Base-by-base conservation (phyloP, 2,113 vertebrate genomes). In the Atherinomorus stipes region DNA sequence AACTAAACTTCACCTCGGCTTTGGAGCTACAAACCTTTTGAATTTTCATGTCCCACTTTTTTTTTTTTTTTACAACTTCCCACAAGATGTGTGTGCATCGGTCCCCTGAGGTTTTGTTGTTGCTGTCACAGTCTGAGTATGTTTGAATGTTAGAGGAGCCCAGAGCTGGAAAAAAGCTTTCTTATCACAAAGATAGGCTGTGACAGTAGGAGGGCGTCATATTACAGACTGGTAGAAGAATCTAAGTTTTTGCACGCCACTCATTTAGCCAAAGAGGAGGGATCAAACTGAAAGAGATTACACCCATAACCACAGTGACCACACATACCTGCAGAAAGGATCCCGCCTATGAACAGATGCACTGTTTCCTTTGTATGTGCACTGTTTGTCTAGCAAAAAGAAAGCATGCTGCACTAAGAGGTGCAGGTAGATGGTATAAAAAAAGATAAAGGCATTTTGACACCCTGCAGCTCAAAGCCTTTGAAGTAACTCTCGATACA, bases 401-500 rank as follows among this genome's bases (percentile, higher is more conserved):
- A 72, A 80, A 57, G 71, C 7, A 11, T 71, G 64, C 81, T 61
- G 65, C 70, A 45, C 13, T 60, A 76, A 77, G 64, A 72, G 42
- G 71, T 77, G 71, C 71, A 65, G 57, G 56, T 42, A 72, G 40
- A 85, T 65, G 58, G 15, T 63, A 57, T 59, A 40, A 26, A 58
- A 37, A 52, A 40, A 58, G 65, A 72, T 56, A 69, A 66, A 72
- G 51, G 49, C 10, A 56, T 44, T 65, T 58, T 63, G 61, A 83
- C 53, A 74, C 38, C 52, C 9, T 62, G 76, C 66, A 79, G 59
- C 61, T 71, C 25, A 45, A 62, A 68, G 66, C 42, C 56, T 89
- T 85, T 82, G 78, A 89, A 73, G 82, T 34, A 69, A 78, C 57
- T 65, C 50, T 77, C 56, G 68, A 83, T 81, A 80, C 56, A 18